Evolutionary conservation across 2,797 vertebrate species (phyloP).

Genomic region (Allobates femoralis): DNA sequence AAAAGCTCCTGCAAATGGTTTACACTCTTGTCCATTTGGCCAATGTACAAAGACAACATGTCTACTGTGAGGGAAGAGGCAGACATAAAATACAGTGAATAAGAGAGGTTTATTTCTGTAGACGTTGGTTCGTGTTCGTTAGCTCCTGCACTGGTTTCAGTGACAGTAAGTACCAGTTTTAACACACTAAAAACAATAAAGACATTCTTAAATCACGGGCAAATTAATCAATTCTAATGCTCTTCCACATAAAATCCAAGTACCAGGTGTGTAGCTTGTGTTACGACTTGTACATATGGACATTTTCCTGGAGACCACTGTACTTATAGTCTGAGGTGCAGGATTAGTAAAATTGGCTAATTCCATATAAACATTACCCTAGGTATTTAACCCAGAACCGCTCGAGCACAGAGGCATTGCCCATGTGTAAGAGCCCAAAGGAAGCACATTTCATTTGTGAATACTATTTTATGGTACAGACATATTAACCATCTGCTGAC

Average conservation of each 20-base stretch:
- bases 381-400: background rate
- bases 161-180: slow-evolving; percentile 54
- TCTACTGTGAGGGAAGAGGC: background rate
- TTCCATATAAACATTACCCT: background rate
- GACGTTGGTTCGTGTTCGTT: slow-evolving; percentile 10
- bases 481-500: background rate
- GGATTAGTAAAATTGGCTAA: background rate
- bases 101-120: slow-evolving; percentile 43
- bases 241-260: slow-evolving; percentile 27
- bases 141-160: slow-evolving; percentile 30
- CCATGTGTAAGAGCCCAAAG: background rate
- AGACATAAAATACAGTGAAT: slow-evolving; percentile 21
- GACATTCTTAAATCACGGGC: background rate
- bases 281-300: background rate
- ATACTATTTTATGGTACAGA: background rate
- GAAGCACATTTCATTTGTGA: background rate
- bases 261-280: slow-evolving; percentile 41
- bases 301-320: background rate
- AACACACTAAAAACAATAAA: slow-evolving; percentile 45
- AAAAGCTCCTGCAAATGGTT: no score
- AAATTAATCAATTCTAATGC: background rate
- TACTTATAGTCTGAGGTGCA: background rate
- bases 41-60: background rate
- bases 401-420: background rate
- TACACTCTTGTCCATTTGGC: no score